Base-by-base conservation (phyloP, 2,888 invertebrate species). In the Carterocephalus palaemon region DNA sequence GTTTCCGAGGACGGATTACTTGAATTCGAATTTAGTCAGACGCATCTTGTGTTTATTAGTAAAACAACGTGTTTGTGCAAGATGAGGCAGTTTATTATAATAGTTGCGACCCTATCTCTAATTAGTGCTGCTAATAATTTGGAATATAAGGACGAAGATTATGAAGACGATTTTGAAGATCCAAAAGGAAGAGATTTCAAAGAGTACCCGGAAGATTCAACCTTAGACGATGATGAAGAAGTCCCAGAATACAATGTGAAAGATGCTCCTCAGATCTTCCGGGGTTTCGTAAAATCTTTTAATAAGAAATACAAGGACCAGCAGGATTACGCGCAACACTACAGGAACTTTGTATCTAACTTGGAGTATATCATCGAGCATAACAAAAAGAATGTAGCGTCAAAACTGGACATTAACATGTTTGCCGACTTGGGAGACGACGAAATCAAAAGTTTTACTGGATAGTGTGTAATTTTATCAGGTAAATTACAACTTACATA, bases 341-440 rank as follows among this genome's bases (percentile, higher is more conserved):
- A 57, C 42, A 45, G 56, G 2, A 63, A 61, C 23, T 83, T 83
- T 31, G 41, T 68, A 4, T 54, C 64, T 2, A 76, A 63, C 45
- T 60, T 83, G 41, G 62, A 65, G 37, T 66, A 67, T 8, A 78
- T 83, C 5, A 83, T 75, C 47, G 55, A 47, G 4, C 40, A 68
- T 6, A 83, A 82, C 51, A 58, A 60, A 5, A 55, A 62, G 16
- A 54, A 52, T 4, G 46, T 46, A 7, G 40, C 51, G 7, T 57
- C 58, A 4, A 43, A 62, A 5, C 47, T 55, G 31, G 74, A 66
- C 26, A 78, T 83, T 26, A 80, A 81, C 50, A 47, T 64, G 46
- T 79, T 79, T 49, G 40, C 79, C 6, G 81, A 81, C 54, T 59
- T 64, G 15, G 54, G 56, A 6, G 48, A 57, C 1, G 54, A 56